Base-by-base conservation (phyloP, 2,113 vertebrate genomes). In the Melospiza georgiana region DNA sequence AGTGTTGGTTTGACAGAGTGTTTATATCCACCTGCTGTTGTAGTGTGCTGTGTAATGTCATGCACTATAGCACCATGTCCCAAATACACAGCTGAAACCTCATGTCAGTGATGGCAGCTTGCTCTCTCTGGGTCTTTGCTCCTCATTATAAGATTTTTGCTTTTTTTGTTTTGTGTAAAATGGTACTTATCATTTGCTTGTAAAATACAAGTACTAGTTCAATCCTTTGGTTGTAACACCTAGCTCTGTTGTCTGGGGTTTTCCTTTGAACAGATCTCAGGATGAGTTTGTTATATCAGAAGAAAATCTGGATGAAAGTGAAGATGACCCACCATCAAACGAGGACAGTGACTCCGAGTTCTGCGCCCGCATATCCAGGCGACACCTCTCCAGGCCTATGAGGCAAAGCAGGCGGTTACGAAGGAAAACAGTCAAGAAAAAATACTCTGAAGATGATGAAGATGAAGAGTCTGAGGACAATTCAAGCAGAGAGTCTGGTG, bases 381-480 rank as follows among this genome's bases (percentile, higher is more conserved):
- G 98, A 61, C 97, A 98, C 51, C 94, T 59, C 22, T 89, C 95
- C 59, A 96, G 96, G 89, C 98, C 97, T n/a, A 98, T 98, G 89
- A 98, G 97, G 95, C 98, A 98, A 93, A 98, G 98, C 93, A 97
- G 98, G 78, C 91, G 98, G 72, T 97, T 98, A 84, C 97, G 98
- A 72, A 98, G 98, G 94, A 98, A 98, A 94, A 98, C 97, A 33
- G 97, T 97, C 83, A 99, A 98, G 61, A 98, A 97, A 95, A 98
- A 98, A 39, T 99, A 99, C 78, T 99, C 99, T 0, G 99, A 99
- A 28, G 99, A 99, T 12, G 99, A 99, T 6, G 99, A 99, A 85
- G 98, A 98, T 3, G 98, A 99, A 16, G 98, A 98, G 18, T 98
- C 98, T 6, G 98, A 98, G 31, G 98, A 98, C 11, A 98, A 98